A percentile compares a stretch with the other conserved stretches of the same genome.
Evolutionary conservation across 2,797 vertebrate species (phyloP).

Genomic region (Chelidonichthys spinosus): DNA sequence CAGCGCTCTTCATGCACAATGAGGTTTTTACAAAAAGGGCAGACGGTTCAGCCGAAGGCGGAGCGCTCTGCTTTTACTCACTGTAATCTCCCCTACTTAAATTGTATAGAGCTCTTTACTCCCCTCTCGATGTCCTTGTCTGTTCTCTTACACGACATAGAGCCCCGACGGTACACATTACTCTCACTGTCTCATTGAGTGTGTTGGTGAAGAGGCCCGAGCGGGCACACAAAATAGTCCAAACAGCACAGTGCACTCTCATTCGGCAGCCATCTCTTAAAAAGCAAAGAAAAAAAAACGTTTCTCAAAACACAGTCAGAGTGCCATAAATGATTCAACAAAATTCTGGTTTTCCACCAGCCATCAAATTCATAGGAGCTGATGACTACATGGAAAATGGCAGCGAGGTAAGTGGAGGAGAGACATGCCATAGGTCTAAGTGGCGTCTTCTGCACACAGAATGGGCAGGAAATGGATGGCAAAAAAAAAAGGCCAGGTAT

Average conservation of each 20-base stretch:
- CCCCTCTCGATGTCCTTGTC: slow-evolving; percentile 36
- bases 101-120: slow-evolving; percentile 39
- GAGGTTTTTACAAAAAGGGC: slow-evolving; percentile 44
- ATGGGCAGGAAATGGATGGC: slow-evolving; percentile 39
- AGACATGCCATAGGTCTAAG: neutral
- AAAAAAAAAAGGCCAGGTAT: slow-evolving; percentile 33
- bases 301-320: slow-evolving; percentile 16
- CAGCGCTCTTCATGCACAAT: slow-evolving; percentile 34
- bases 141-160: slow-evolving; percentile 25
- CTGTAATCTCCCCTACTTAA: slow-evolving; percentile 43
- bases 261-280: slow-evolving; percentile 13
- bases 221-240: slow-evolving; percentile 3
- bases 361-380: slow-evolving; percentile 14
- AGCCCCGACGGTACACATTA: slow-evolving; percentile 12
- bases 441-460: neutral
- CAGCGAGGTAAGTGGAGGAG: slow-evolving; percentile 15
- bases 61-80: slow-evolving; percentile 41
- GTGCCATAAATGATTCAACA: slow-evolving; percentile 41
- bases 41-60: slow-evolving; percentile 53
- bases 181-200: slow-evolving; percentile 14
- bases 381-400: slow-evolving; percentile 23
- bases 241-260: slow-evolving; percentile 14
- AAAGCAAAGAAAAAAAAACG: neutral
- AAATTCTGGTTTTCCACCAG: slow-evolving; percentile 8
- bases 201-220: neutral